Base-by-base conservation (phyloP, 2,113 vertebrate genomes). In the Oplegnathus fasciatus region DNA sequence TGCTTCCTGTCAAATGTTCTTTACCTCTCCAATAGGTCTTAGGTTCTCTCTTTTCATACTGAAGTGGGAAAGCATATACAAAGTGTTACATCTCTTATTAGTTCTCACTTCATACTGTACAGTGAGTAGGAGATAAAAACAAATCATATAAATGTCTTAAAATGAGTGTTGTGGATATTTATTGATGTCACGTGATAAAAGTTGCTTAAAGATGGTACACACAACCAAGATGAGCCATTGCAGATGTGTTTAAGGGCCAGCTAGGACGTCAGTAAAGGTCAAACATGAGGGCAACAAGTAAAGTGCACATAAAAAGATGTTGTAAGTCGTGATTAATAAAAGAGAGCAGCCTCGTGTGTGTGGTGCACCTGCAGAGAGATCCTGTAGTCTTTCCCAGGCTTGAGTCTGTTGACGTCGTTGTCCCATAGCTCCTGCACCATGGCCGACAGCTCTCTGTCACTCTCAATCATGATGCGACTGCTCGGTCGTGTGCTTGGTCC, bases 381-480 rank as follows among this genome's bases (percentile, higher is more conserved):
- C 83, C 89, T 91, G 92, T 96, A 96, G 89, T 96, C 96, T n/a
- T 78, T 93, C 52, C 96, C 96, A 48, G 96, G 96, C 52, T 66
- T 81, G 30, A 96, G 94, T 62, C 96, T 89, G 90, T 96, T 96
- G 84, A 93, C 2, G 32, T 96, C 96, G 0, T 93, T 95, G 92
- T 96, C 95, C 96, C 96, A 96, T 5, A 96, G 92, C 57, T 95
- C 86, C 93, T 96, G 95, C 70, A 91, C 94, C 74, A 96, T 94
- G 77, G 93, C 83, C 18, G 94, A 96, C 71, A 96, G 91, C 76
- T 96, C 94, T 77, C 78, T 84, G 80, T 96, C 94, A 26, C 91
- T 92, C 86, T 96, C 95, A 26, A 84, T 95, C 96, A 95, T 96
- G 71, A 48, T 89, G 32, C 0, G 6, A 20, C 68, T 2, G 64